Conservation (phyloP, 1,140 invertebrate species). For the Aphaenogaster floridana region DNA sequence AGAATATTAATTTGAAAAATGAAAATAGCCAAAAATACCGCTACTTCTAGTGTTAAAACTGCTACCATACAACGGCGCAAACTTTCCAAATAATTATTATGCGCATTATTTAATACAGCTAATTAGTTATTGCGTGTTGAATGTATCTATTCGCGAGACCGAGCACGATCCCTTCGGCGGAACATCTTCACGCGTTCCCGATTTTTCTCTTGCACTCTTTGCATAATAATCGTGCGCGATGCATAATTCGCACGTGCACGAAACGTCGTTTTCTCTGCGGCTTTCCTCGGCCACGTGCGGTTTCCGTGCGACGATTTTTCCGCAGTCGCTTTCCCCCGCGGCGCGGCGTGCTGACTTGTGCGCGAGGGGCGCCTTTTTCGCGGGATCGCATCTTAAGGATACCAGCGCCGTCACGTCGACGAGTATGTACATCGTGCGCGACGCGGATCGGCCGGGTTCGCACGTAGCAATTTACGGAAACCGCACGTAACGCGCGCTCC, state of each 20-base stretch:
- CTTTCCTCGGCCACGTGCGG: slow-evolving; percentile 47
- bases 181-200: slow-evolving; percentile 31
- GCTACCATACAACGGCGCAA: slow-evolving; percentile 19
- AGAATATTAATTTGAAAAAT: too few relatives aligned
- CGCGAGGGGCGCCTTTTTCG: slow-evolving; percentile 20
- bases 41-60: not conserved
- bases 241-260: slow-evolving; percentile 64
- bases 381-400: slow-evolving; percentile 45
- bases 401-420: slow-evolving; percentile 32
- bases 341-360: slow-evolving; percentile 17
- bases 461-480: slow-evolving; percentile 82
- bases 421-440: slow-evolving; percentile 48
- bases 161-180: not conserved
- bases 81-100: slow-evolving; percentile 75
- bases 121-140: slow-evolving; percentile 55
- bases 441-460: slow-evolving; percentile 59
- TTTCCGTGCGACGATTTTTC: slow-evolving; percentile 64
- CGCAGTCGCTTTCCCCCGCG: slow-evolving; percentile 39
- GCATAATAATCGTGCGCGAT: slow-evolving; percentile 15
- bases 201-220: slow-evolving; percentile 1
- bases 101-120: slow-evolving; percentile 70
- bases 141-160: not conserved
- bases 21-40: too few relatives aligned
- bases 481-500: slow-evolving; percentile 80
- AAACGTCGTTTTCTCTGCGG: slow-evolving; percentile 63